Evolutionary conservation across 2,797 vertebrate species (phyloP).

Genomic region (Apogon talboti): DNA sequence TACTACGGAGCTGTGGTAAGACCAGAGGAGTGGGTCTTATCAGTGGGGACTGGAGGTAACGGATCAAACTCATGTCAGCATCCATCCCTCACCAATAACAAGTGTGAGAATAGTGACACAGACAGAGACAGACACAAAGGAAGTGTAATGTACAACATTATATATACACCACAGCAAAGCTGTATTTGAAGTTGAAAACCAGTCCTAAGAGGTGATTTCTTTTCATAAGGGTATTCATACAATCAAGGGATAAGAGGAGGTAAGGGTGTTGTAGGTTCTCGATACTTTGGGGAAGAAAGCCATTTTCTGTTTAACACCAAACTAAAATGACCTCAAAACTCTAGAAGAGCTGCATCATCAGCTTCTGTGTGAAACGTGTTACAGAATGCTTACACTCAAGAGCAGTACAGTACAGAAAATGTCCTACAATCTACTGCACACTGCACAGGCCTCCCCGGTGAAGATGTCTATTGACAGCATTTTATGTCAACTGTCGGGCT

Average conservation of each 20-base stretch:
- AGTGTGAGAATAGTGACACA: slow-evolving; percentile 85
- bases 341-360: slow-evolving; percentile 89
- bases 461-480: slow-evolving; percentile 92
- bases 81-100: slow-evolving; percentile 82
- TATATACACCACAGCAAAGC: slow-evolving; percentile 97
- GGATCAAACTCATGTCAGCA: slow-evolving; percentile 76
- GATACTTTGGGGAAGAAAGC: slow-evolving; percentile 99
- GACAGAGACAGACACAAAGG: slow-evolving; percentile 82
- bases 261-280: slow-evolving; percentile 99
- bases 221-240: slow-evolving; percentile 96
- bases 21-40: slow-evolving; percentile 80
- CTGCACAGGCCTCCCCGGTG: slow-evolving; percentile 94
- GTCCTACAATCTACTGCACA: slow-evolving; percentile 96
- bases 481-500: slow-evolving; percentile 88
- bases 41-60: slow-evolving; percentile 75
- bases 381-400: slow-evolving; percentile 99
- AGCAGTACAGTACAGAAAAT: slow-evolving; percentile 97
- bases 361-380: slow-evolving; percentile 96
- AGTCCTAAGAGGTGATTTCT: slow-evolving; percentile 99
- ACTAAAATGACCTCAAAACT: slow-evolving; percentile 98
- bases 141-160: slow-evolving; percentile 98
- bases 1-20: slow-evolving; percentile 84
- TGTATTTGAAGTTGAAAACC: slow-evolving; percentile 98
- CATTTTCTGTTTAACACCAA: slow-evolving; percentile 94
- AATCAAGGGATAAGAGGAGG: slow-evolving; percentile 98